Percentiles rank a stretch among this genome's conserved stretches.
These are phyloP conservation scores for Ascaphus truei DNA, from an alignment of 2,113 vertebrate genomes.

Conservation along the genomic window DNA sequence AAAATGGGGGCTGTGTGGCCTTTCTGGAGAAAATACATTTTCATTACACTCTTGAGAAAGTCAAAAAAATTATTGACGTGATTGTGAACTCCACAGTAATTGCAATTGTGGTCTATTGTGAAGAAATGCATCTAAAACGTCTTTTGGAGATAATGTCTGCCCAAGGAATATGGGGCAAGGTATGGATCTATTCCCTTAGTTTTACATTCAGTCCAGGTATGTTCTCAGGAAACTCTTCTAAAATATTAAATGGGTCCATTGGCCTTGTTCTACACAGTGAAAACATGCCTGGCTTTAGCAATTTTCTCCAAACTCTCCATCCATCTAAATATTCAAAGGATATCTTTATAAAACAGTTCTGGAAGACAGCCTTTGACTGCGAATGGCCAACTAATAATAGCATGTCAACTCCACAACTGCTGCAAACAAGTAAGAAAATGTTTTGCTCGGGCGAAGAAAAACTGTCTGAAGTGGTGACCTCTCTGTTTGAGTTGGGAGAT, in stretches of 20 bases:
- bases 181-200: slow-evolving; percentile 3
- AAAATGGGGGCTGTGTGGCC: slow-evolving; percentile 1
- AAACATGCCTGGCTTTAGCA: not conserved
- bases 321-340: not conserved
- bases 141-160: slow-evolving; percentile 11
- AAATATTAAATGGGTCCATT: slow-evolving; percentile 3
- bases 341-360: not conserved
- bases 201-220: slow-evolving; percentile 13
- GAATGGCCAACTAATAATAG: not conserved
- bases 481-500: not conserved
- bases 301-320: not conserved
- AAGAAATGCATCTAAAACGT: slow-evolving; percentile 17
- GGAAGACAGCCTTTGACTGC: not conserved
- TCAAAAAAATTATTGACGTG: not conserved
- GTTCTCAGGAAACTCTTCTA: not conserved
- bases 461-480: not conserved
- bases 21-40: slow-evolving; percentile 24
- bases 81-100: not conserved
- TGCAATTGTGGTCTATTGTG: slow-evolving; percentile 3
- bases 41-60: not conserved
- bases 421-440: not conserved
- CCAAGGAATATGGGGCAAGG: not conserved
- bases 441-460: not conserved
- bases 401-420: not conserved
- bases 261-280: slow-evolving; percentile 13